These are phyloP conservation scores for Chaetodon trifasciatus DNA, from an alignment of 2,797 vertebrate genomes.

Conservation along the genomic window DNA sequence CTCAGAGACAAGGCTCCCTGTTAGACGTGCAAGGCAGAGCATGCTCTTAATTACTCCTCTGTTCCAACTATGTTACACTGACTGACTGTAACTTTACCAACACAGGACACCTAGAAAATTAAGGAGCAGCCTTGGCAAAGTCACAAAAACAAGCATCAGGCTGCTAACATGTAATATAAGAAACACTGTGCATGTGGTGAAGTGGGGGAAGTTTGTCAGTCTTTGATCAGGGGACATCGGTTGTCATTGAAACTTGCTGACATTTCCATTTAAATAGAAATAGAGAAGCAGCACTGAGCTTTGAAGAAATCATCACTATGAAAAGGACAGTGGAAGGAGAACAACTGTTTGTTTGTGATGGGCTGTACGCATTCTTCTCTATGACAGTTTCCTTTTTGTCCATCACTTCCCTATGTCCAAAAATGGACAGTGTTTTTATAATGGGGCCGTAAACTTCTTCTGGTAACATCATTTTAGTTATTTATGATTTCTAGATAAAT, in stretches of 20 bases:
- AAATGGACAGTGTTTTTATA: constrained; percentile 13
- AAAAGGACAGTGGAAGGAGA: constrained; percentile 24
- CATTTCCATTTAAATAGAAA: constrained; percentile 24
- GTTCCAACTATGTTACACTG: constrained; percentile 24
- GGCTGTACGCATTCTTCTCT: not conserved
- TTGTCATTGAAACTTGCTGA: not conserved
- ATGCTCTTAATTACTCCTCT: constrained; percentile 55
- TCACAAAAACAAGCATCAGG: not conserved
- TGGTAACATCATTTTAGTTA: not conserved
- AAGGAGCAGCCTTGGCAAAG: no score
- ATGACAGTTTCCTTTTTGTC: constrained; percentile 2
- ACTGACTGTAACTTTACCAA: not conserved
- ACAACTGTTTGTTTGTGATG: not conserved
- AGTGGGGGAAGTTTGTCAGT: not conserved
- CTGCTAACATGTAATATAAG: not conserved
- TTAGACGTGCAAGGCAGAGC: constrained; percentile 31
- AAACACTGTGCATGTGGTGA: constrained; percentile 21
- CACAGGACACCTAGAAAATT: no score
- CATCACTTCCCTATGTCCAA: constrained; percentile 37
- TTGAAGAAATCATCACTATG: constrained; percentile 9
- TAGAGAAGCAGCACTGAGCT: not conserved
- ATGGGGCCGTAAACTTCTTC: not conserved
- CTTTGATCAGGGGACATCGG: not conserved
- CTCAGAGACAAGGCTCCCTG: constrained; percentile 64
- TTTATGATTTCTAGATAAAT: not conserved